A percentile compares a stretch with the other conserved stretches of the same genome.
These are phyloP conservation scores for Gavialis gangeticus DNA, from an alignment of 2,113 vertebrate genomes.

Conservation along the genomic window DNA sequence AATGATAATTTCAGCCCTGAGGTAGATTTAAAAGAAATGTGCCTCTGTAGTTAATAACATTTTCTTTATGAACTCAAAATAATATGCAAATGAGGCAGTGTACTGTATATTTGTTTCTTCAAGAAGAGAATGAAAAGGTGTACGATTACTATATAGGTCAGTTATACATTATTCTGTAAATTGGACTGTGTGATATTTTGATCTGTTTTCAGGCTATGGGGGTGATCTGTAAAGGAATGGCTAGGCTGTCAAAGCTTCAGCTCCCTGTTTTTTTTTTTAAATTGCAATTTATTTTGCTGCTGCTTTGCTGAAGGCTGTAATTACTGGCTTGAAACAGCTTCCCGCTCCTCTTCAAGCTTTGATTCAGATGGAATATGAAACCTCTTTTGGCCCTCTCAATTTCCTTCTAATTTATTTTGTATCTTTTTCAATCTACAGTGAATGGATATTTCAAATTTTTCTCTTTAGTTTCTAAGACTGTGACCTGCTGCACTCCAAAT, in stretches of 20 bases:
- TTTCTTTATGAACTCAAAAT: background rate
- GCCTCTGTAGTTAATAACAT: background rate
- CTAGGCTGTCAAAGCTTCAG: background rate
- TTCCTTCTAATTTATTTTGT: background rate
- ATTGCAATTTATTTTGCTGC: background rate
- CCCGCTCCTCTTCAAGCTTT: background rate
- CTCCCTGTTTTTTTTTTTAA: background rate
- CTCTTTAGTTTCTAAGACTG: background rate
- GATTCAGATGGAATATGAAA: background rate
- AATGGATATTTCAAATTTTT: background rate
- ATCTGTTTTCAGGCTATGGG: background rate
- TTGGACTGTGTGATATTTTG: background rate
- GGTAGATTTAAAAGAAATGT: background rate
- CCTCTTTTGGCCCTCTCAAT: background rate
- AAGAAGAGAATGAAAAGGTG: rapidly evolving
- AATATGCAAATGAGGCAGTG: background rate
- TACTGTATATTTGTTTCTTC: background rate
- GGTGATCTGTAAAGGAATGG: background rate
- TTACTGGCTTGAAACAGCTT: background rate
- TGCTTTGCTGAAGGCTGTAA: background rate
- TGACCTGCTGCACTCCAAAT: background rate
- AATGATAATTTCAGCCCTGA: background rate
- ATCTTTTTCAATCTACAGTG: background rate
- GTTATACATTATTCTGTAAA: rapidly evolving
- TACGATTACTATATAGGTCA: rapidly evolving